These are phyloP conservation scores for Chrysolina oricalcia DNA, from an alignment of 2,888 invertebrate genomes.

Conservation along the genomic window DNA sequence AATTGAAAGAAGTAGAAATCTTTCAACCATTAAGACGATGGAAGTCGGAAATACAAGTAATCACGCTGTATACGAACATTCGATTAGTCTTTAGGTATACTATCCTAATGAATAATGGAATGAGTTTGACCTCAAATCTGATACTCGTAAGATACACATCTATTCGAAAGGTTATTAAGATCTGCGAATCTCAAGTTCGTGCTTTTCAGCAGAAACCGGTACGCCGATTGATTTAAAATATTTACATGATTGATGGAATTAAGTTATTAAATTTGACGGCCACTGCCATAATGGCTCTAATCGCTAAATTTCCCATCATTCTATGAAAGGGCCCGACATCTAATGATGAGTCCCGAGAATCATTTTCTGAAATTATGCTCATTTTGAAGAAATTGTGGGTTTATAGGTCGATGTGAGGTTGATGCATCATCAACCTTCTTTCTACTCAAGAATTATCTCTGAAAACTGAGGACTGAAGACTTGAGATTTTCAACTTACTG, in stretches of 20 bases:
- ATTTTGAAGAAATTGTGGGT: neutral
- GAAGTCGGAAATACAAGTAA: too few relatives aligned
- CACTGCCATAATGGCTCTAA: neutral
- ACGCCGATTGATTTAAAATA: slow-evolving; percentile 2
- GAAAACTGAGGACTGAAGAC: neutral
- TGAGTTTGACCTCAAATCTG: neutral
- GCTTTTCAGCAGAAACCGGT: slow-evolving; percentile 8
- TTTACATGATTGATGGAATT: slow-evolving; percentile 27
- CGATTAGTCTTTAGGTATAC: neutral
- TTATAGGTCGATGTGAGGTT: neutral
- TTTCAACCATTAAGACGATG: too few relatives aligned
- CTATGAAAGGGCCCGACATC: neutral
- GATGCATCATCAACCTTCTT: neutral
- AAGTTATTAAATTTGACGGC: slow-evolving; percentile 23
- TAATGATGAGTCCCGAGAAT: slow-evolving; percentile 4
- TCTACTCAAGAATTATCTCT: neutral
- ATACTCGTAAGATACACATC: neutral
- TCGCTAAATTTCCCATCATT: slow-evolving; percentile 19
- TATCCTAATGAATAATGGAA: neutral
- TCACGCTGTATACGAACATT: neutral
- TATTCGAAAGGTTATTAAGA: neutral
- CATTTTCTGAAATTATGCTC: slow-evolving; percentile 4
- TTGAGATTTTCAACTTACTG: too few relatives aligned
- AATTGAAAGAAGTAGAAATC: too few relatives aligned
- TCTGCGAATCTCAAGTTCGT: slow-evolving; percentile 19